Percentiles rank a stretch among this genome's conserved stretches.
Conservation (phyloP, 2,888 invertebrate genomes). For the Dioctria linearis region DNA sequence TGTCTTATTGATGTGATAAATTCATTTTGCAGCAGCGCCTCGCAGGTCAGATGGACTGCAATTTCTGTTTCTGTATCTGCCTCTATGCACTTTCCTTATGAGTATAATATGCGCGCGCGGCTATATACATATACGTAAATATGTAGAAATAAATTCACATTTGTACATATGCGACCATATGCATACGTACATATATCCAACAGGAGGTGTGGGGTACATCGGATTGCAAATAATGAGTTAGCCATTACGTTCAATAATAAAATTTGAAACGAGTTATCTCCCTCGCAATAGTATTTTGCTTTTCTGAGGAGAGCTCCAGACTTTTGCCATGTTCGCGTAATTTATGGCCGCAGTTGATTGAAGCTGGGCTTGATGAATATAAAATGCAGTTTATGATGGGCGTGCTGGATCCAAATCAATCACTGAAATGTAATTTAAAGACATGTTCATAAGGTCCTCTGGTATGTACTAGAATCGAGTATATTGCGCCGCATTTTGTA, state of each 20-base stretch:
- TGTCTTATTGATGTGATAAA: constrained; percentile 41
- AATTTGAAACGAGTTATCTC: constrained; percentile 48
- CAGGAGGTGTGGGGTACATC: constrained; percentile 27
- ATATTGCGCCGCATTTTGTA: too few relatives aligned
- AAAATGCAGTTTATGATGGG: constrained; percentile 57
- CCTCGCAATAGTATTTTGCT: constrained; percentile 26
- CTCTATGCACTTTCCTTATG: too few relatives aligned
- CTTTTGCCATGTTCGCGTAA: constrained; percentile 33
- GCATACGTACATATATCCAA: background rate
- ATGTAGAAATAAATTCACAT: background rate
- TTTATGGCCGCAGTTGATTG: constrained; percentile 47
- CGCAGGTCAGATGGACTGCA: background rate
- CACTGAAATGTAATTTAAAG: constrained; percentile 56
- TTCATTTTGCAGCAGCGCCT: background rate
- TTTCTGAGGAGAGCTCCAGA: background rate
- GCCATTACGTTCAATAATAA: constrained; percentile 49
- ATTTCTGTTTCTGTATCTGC: background rate
- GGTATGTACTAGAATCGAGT: constrained; percentile 1
- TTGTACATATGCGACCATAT: background rate
- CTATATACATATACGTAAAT: too few relatives aligned
- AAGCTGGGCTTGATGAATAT: constrained; percentile 55
- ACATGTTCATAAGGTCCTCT: constrained; percentile 44
- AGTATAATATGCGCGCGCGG: too few relatives aligned
- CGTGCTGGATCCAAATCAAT: constrained; percentile 58
- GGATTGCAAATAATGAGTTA: constrained; percentile 45